Evolutionary conservation across 2,113 vertebrate genomes (phyloP).

Genomic region (Plestiodon gilberti): DNA sequence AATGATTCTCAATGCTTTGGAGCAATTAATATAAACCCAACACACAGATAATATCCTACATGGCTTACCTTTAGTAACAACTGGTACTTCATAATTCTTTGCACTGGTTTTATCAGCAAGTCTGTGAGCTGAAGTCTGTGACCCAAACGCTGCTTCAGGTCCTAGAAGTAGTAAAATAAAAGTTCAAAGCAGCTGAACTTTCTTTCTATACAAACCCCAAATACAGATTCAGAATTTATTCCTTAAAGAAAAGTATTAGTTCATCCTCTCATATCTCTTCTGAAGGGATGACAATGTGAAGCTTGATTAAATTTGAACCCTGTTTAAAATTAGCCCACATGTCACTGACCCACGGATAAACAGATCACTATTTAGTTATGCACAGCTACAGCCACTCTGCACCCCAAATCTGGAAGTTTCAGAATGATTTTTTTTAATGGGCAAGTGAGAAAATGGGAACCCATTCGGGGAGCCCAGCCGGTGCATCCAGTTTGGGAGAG

Average conservation of each 20-base stretch:
- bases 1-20: no score
- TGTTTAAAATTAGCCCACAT: background rate
- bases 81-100: conserved; percentile 98
- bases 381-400: background rate
- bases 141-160: conserved; percentile 92
- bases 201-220: background rate
- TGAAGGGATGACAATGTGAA: background rate
- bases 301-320: background rate
- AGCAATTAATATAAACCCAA: background rate
- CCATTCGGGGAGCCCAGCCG: background rate
- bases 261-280: background rate
- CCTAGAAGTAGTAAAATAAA: conserved; percentile 73
- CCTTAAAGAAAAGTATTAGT: background rate
- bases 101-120: conserved; percentile 94
- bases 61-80: conserved; percentile 92
- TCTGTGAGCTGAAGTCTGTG: conserved; percentile 94
- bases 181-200: background rate
- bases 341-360: background rate
- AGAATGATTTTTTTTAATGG: background rate
- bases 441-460: background rate
- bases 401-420: background rate
- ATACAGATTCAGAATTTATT: background rate
- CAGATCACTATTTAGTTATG: background rate
- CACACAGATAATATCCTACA: rapidly evolving
- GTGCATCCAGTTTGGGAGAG: background rate